Evolutionary conservation across 2,797 vertebrate genomes (phyloP).

Genomic region (Crocodylus rhombifer): DNA sequence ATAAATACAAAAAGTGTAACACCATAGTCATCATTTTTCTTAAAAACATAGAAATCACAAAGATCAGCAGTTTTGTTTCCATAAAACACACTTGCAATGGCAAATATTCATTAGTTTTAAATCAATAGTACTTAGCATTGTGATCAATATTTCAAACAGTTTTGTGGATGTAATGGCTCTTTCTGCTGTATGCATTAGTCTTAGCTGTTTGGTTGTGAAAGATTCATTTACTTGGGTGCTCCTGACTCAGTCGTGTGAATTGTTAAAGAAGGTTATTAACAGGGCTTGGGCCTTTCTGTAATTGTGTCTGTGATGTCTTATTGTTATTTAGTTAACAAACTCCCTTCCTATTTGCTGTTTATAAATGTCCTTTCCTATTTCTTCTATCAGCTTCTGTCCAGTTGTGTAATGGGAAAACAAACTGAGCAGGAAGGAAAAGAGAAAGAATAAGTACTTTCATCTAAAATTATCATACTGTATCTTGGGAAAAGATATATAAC

Average conservation of each 20-base stretch:
- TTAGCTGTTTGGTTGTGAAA: background rate
- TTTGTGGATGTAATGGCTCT: background rate
- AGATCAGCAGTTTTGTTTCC: background rate
- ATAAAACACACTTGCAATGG: background rate
- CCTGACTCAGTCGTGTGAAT: background rate
- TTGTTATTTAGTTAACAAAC: background rate
- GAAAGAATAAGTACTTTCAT: background rate
- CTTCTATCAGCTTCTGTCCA: background rate
- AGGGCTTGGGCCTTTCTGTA: background rate
- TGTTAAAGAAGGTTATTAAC: background rate
- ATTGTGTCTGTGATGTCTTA: background rate
- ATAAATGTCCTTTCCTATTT: background rate
- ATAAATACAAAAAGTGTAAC: background rate
- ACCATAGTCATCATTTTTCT: background rate
- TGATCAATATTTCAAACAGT: slow-evolving; percentile 50
- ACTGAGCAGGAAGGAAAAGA: background rate
- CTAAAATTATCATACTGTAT: background rate
- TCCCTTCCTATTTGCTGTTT: background rate
- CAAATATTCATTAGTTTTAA: slow-evolving; percentile 15
- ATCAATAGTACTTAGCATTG: slow-evolving; percentile 38
- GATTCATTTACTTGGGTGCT: background rate
- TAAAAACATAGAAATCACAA: background rate
- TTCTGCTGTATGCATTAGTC: background rate
- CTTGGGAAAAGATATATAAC: background rate
- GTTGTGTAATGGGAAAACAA: background rate